Base-by-base conservation (phyloP, 2,888 invertebrate species). In the Ptychoptera contaminata region DNA sequence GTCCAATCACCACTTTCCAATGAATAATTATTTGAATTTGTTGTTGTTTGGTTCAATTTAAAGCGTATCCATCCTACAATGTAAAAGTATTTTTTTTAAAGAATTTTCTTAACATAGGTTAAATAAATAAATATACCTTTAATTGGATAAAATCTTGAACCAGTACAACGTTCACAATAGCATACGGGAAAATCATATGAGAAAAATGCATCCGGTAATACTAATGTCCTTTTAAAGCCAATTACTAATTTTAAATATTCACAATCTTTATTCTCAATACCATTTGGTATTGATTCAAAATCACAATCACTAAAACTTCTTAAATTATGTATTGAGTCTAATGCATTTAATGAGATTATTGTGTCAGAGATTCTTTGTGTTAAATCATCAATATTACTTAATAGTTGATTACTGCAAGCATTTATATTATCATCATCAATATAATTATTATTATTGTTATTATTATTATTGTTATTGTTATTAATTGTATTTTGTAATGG, bases 121-220 rank as follows among this genome's bases (percentile, higher is more conserved):
- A 11, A 35, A 8, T 35, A 8, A 8, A 5, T 8, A 8, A 12
- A 23, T 2, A 40, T 43, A 30, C 47, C 43, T 14, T 42, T 44
- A 11, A 45, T 39, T 14, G 34, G 16, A 30, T 37, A 37, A 10
- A 11, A 37, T 15, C 40, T 39, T 16, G 42, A 43, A 8, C 40
- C 40, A 9, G 42, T 38, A 37, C 50, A 50, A 3, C n/a, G 23
- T 12, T 40, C 39, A 46, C 66, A 66, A 50, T 62, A 65, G 44
- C 66, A 66, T 2, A 63, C 57, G 1, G 65, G 62, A 9, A 53
- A 49, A 40, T 52, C 50, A 32, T 43, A 41, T 38, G 59, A 58
- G 39, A 66, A 66, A 46, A 65, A 66, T 32, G 57, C 59, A 46
- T 65, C 64, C 1, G 66, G 66, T 42, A 66, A 49, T 7, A 66